phyloP scores from a whole-genome alignment of 2,797 vertebrate genomes.

The Chrysolophus pictus region DNA sequence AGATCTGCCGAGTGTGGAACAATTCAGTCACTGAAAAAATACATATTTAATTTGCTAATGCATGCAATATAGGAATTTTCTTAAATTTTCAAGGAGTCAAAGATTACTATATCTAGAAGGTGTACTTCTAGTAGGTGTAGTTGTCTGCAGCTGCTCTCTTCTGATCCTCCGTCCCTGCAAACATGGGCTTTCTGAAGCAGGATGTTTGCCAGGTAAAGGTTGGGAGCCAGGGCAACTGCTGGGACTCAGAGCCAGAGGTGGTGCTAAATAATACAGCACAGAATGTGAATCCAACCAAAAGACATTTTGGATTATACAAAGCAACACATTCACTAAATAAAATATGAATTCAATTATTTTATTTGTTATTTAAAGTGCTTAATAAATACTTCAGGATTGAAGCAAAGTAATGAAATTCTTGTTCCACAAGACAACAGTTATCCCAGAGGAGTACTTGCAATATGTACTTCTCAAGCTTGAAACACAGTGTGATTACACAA shows the following conservation, averaged over 20 bases:
- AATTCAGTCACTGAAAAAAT: background rate
- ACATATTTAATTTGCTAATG: background rate
- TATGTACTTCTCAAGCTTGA: background rate
- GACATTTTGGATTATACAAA: background rate
- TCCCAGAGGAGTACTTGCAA: background rate
- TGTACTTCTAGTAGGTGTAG: background rate
- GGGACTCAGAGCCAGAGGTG: slow-evolving; percentile 9
- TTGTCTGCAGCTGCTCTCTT: background rate
- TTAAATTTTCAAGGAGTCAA: background rate
- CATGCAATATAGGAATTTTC: background rate
- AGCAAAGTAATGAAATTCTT: background rate
- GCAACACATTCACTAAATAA: slow-evolving; percentile 13
- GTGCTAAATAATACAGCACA: slow-evolving; percentile 8
- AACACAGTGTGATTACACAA: slow-evolving; percentile 14
- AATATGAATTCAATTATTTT: slow-evolving; percentile 34
- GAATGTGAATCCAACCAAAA: slow-evolving; percentile 17
- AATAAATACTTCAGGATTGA: slow-evolving; percentile 7
- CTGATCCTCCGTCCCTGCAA: background rate
- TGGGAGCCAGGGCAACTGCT: slow-evolving; percentile 20
- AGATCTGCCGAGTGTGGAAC: background rate
- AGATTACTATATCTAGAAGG: background rate
- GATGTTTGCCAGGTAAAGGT: slow-evolving; percentile 22
- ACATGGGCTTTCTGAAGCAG: background rate
- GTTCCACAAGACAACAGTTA: background rate
- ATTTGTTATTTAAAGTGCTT: slow-evolving; percentile 38